A percentile compares a stretch with the other conserved stretches of the same genome.
These are phyloP conservation scores for Gambelia wislizenii DNA, from an alignment of 2,797 vertebrate species.

Conservation along the genomic window DNA sequence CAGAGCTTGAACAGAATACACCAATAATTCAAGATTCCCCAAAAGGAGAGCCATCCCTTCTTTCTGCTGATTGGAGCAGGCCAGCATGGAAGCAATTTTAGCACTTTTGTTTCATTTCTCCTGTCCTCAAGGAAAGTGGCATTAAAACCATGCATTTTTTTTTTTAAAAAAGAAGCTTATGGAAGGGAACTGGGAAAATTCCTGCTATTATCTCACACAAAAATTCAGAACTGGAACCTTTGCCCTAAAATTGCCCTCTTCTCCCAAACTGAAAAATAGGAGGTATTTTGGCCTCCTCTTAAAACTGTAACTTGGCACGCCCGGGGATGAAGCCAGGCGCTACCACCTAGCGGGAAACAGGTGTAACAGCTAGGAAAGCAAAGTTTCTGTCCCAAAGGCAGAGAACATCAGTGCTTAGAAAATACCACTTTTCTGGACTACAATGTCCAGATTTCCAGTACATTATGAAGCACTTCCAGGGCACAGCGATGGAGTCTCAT, in stretches of 20 bases:
- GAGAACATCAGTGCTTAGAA: background rate
- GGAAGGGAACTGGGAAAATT: background rate
- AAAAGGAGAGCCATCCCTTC: background rate
- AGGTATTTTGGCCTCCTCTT: background rate
- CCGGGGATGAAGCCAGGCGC: background rate
- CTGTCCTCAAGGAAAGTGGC: background rate
- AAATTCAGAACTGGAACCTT: background rate
- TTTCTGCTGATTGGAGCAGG: background rate
- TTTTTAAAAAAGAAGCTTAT: background rate
- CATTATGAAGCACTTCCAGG: no score
- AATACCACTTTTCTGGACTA: background rate
- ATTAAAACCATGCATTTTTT: background rate
- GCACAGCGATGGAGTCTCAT: no score
- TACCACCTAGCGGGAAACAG: constrained; percentile 7
- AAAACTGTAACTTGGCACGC: background rate
- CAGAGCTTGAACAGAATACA: background rate
- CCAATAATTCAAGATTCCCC: background rate
- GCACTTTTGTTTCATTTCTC: background rate
- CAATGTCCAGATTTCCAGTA: background rate
- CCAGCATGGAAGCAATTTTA: no score
- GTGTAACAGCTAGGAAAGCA: background rate
- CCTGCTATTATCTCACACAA: background rate
- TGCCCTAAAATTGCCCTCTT: background rate
- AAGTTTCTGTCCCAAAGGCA: no score
- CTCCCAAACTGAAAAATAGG: background rate